Conservation (phyloP, 2,797 vertebrate genomes). For the Chromis chromis region DNA sequence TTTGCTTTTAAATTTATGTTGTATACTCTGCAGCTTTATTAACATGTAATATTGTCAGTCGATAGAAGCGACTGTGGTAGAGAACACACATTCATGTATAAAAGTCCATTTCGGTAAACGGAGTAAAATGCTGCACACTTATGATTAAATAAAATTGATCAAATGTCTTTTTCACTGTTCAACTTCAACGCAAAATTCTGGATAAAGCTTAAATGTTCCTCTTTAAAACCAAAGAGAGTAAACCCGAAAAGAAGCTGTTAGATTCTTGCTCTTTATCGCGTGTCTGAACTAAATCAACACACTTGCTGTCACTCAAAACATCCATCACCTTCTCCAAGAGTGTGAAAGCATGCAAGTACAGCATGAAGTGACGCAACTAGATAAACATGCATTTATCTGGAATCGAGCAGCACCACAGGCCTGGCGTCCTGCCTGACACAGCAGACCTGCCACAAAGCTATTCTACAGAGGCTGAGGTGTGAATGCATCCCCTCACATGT, state of each 20-base stretch:
- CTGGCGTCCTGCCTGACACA: constrained; percentile 24
- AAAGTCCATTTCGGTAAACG: too few species aligned
- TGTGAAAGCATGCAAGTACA: not conserved
- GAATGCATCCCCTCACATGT: constrained; percentile 16
- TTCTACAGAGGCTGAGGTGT: constrained; percentile 20
- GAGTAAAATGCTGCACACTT: too few species aligned
- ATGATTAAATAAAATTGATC: too few species aligned
- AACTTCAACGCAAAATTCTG: too few species aligned
- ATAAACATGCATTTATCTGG: constrained; percentile 50
- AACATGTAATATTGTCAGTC: not conserved
- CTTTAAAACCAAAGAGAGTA: not conserved
- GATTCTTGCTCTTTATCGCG: not conserved
- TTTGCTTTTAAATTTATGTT: not conserved
- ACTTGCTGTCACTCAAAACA: not conserved
- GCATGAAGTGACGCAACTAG: not conserved
- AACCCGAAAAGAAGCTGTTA: not conserved
- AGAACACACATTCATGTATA: too few species aligned
- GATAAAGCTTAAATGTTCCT: not conserved
- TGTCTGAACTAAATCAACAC: not conserved
- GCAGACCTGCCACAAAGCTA: constrained; percentile 20
- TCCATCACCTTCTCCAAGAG: not conserved
- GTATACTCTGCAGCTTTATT: not conserved
- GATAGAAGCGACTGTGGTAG: too few species aligned
- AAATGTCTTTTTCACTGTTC: too few species aligned
- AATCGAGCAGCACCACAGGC: not conserved